These are phyloP conservation scores for Oceanites oceanicus DNA, from an alignment of 2,113 vertebrate species.

Conservation along the genomic window DNA sequence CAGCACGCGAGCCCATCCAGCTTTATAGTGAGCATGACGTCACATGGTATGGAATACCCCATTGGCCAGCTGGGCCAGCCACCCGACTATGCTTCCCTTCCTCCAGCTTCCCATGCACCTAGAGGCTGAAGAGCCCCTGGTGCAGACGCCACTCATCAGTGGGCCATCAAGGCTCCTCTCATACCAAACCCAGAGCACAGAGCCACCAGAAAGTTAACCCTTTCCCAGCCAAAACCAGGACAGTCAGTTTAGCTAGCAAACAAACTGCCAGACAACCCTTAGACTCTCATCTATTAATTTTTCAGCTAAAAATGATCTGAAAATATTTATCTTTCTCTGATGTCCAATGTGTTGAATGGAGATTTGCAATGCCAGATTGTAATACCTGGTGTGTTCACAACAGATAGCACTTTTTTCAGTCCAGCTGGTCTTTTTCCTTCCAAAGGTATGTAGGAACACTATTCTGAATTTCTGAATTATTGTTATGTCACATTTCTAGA, in stretches of 20 bases:
- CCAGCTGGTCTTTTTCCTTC: neutral
- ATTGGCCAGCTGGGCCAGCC: too few species aligned
- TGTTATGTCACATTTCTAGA: neutral
- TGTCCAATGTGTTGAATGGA: neutral
- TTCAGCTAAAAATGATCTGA: neutral
- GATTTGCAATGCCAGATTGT: neutral
- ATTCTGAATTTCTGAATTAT: neutral
- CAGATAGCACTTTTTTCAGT: neutral
- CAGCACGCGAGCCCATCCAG: too few species aligned
- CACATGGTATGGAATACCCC: too few species aligned
- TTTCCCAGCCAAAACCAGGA: too few species aligned
- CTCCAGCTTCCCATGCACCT: too few species aligned
- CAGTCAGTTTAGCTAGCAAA: neutral
- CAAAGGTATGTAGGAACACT: neutral
- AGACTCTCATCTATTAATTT: neutral
- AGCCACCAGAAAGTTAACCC: too few species aligned
- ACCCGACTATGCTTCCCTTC: too few species aligned
- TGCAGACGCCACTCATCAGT: too few species aligned
- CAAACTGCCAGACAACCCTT: neutral
- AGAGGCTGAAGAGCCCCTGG: too few species aligned
- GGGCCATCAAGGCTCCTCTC: too few species aligned
- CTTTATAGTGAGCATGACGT: too few species aligned
- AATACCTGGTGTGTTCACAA: neutral
- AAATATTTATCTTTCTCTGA: neutral
- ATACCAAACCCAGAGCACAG: too few species aligned